Percentiles rank a stretch among this genome's conserved stretches.
phyloP scores from a whole-genome alignment of 2,888 invertebrate genomes.

The Hyposoter didymator region DNA sequence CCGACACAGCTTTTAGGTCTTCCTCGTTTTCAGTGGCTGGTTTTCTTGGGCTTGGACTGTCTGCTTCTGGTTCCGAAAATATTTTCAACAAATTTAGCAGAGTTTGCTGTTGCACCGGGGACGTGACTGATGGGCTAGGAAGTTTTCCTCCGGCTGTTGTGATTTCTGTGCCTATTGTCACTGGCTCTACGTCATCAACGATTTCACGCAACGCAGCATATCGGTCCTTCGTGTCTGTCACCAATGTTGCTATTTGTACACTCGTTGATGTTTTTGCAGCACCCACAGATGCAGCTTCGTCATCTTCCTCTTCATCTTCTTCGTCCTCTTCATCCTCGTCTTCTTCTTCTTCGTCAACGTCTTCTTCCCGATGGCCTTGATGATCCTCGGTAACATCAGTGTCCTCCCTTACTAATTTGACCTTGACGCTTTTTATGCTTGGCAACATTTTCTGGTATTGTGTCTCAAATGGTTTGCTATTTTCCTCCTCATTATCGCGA shows the following conservation, averaged over 20 bases:
- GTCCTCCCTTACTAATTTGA: slow-evolving; percentile 30
- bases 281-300: slow-evolving; percentile 70
- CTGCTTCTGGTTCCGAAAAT: slow-evolving; percentile 76
- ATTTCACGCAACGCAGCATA: slow-evolving; percentile 93
- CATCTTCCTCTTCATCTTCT: slow-evolving; percentile 72
- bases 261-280: slow-evolving; percentile 79
- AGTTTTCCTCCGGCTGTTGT: slow-evolving; percentile 66
- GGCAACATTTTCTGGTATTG: background rate
- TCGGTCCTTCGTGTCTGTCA: slow-evolving; percentile 87
- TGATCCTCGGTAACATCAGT: slow-evolving; percentile 25
- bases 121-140: slow-evolving; percentile 59
- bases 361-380: slow-evolving; percentile 50
- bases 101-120: slow-evolving; percentile 68
- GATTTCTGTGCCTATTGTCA: slow-evolving; percentile 55
- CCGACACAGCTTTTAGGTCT: slow-evolving; percentile 74
- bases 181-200: slow-evolving; percentile 84
- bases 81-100: slow-evolving; percentile 79
- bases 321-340: slow-evolving; percentile 66
- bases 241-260: slow-evolving; percentile 83
- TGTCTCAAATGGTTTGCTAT: slow-evolving; percentile 52
- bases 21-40: slow-evolving; percentile 72
- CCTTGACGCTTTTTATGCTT: slow-evolving; percentile 48
- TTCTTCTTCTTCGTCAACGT: slow-evolving; percentile 61
- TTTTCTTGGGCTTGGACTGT: slow-evolving; percentile 73
- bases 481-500: slow-evolving; percentile 2